Evolutionary conservation across 2,888 invertebrate genomes (phyloP).

Genomic region (Andrena chrysosceles): DNA sequence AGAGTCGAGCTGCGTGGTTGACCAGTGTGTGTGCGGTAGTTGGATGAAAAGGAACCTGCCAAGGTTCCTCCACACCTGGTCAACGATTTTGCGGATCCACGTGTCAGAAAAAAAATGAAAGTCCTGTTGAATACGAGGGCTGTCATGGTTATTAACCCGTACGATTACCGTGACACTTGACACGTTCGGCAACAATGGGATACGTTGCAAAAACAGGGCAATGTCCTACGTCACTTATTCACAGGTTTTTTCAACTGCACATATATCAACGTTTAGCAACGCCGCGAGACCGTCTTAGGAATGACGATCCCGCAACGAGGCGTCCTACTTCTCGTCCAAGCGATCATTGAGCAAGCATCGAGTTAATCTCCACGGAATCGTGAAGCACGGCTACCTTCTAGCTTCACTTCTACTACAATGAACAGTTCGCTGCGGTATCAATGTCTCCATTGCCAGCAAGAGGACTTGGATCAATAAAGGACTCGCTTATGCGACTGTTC

Average conservation of each 20-base stretch:
- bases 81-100: constrained; percentile 4
- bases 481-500: background rate
- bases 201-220: constrained; percentile 20
- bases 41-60: background rate
- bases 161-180: background rate
- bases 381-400: constrained; percentile 42
- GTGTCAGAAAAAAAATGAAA: background rate
- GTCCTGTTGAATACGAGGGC: background rate
- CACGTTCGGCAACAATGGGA: constrained; percentile 35
- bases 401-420: constrained; percentile 28
- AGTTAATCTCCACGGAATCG: constrained; percentile 38
- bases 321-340: constrained; percentile 56
- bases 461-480: background rate
- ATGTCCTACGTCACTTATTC: constrained; percentile 49
- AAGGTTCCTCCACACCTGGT: background rate
- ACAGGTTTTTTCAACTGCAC: constrained; percentile 26
- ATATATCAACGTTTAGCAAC: constrained; percentile 58
- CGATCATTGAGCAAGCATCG: constrained; percentile 59
- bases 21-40: background rate
- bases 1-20: background rate
- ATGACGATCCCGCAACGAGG: constrained; percentile 52
- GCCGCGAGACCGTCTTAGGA: constrained; percentile 44
- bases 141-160: background rate
- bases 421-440: background rate
- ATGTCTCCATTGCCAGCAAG: background rate